Percentiles rank a stretch among this genome's conserved stretches.
These are phyloP conservation scores for Sweltsa coloradensis DNA, from an alignment of 1,140 invertebrate species.

Conservation along the genomic window DNA sequence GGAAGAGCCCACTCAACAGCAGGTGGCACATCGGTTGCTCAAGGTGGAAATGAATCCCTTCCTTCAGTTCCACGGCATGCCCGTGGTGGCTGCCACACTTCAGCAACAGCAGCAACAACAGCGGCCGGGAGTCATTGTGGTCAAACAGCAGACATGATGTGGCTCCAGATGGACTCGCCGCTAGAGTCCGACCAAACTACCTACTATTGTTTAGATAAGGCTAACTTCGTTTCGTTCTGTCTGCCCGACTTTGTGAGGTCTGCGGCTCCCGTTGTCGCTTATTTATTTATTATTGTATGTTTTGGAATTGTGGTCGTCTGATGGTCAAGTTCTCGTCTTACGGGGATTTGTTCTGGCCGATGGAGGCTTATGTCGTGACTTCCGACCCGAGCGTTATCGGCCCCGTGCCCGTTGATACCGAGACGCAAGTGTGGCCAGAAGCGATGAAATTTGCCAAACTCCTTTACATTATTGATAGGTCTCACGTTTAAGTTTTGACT, in stretches of 20 bases:
- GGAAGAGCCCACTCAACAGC: conserved; percentile 6
- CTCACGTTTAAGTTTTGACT: too few relatives aligned
- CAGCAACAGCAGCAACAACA: conserved; percentile 46
- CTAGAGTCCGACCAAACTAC: not conserved
- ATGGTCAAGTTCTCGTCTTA: too few relatives aligned
- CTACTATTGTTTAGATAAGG: not conserved
- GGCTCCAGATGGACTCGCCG: not conserved
- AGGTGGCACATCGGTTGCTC: conserved; percentile 28
- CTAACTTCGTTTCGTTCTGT: not conserved
- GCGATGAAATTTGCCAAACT: too few relatives aligned
- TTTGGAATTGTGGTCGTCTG: too few relatives aligned
- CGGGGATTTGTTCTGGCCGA: too few relatives aligned
- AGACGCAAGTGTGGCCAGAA: too few relatives aligned
- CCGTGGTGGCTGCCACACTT: conserved; percentile 15
- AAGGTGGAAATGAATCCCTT: conserved; percentile 51
- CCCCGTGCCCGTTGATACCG: too few relatives aligned
- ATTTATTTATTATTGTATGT: too few relatives aligned
- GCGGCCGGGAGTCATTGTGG: conserved; percentile 74
- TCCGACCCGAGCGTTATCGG: too few relatives aligned
- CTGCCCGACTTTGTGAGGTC: not conserved
- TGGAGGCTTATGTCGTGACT: too few relatives aligned
- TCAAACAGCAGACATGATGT: conserved; percentile 63
- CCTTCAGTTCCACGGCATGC: conserved; percentile 38
- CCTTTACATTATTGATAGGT: too few relatives aligned
- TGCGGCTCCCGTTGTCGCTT: too few relatives aligned